Conservation (phyloP, 1,140 invertebrate species). For the Lepidostoma basale region DNA sequence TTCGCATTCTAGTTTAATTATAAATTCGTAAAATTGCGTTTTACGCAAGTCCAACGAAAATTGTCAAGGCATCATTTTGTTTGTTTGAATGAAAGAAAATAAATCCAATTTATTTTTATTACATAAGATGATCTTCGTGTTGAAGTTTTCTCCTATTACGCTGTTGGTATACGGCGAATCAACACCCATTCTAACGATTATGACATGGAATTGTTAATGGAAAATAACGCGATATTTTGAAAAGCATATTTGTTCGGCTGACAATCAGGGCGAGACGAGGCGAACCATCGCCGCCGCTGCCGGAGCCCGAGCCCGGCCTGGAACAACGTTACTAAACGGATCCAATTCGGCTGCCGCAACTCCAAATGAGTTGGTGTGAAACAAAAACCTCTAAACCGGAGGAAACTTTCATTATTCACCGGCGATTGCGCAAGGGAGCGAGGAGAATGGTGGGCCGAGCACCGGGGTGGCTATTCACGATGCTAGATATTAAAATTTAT, state of each 20-base stretch:
- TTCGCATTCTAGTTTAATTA: too few relatives aligned
- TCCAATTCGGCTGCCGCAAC: slow-evolving; percentile 39
- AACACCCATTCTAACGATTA: slow-evolving; percentile 18
- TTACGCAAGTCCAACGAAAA: too few relatives aligned
- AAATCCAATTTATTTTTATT: too few relatives aligned
- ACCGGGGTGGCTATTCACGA: too few relatives aligned
- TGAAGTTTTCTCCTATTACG: neutral
- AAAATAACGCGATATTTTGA: slow-evolving; percentile 32
- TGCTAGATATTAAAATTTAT: too few relatives aligned
- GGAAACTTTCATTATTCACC: slow-evolving; percentile 43
- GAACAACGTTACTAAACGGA: slow-evolving; percentile 36
- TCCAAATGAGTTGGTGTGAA: slow-evolving; percentile 28
- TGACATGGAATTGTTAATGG: slow-evolving; percentile 14
- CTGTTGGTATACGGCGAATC: neutral
- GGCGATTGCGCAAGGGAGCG: slow-evolving; percentile 34
- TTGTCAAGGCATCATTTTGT: too few relatives aligned
- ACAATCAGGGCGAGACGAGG: slow-evolving; percentile 43
- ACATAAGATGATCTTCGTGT: too few relatives aligned
- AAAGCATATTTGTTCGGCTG: slow-evolving; percentile 28
- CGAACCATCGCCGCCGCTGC: neutral
- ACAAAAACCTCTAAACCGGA: slow-evolving; percentile 40
- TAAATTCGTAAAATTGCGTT: too few relatives aligned
- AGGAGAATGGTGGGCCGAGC: neutral
- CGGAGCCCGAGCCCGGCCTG: neutral
- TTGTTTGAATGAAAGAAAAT: too few relatives aligned